Conservation (phyloP, 2,113 vertebrate species). For the Acrocephalus kingi region DNA sequence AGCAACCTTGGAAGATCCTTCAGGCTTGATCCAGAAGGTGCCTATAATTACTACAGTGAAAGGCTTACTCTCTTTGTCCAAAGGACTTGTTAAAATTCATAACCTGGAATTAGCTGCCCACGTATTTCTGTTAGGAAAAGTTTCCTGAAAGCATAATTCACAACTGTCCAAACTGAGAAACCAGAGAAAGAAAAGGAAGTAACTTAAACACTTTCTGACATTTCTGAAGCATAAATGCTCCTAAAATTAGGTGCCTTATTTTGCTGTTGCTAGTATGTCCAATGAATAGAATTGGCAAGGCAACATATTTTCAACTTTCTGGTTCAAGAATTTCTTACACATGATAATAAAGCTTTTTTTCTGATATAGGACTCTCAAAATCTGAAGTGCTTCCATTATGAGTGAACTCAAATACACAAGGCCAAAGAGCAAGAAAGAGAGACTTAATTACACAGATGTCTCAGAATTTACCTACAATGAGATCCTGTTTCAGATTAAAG, state of each 20-base stretch:
- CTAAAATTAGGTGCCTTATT: neutral
- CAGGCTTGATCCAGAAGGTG: neutral
- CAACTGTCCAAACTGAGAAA: neutral
- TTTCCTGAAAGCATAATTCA: neutral
- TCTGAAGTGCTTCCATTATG: neutral
- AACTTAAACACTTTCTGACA: neutral
- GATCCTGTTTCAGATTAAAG: neutral
- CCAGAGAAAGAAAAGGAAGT: neutral
- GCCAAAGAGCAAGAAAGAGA: neutral
- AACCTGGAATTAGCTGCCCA: neutral
- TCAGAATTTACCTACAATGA: neutral
- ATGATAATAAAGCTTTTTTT: neutral
- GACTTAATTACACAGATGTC: neutral
- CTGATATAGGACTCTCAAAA: neutral
- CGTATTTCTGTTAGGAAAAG: neutral
- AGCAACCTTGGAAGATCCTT: neutral
- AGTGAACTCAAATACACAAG: neutral
- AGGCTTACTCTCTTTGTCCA: neutral
- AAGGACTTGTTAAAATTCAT: neutral
- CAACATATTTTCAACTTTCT: neutral
- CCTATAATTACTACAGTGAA: neutral
- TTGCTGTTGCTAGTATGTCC: neutral
- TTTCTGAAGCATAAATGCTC: neutral
- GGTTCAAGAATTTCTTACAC: neutral
- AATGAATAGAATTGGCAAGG: neutral